These are phyloP conservation scores for Enteromius viviparus DNA, from an alignment of 2,797 vertebrate species.

Conservation along the genomic window DNA sequence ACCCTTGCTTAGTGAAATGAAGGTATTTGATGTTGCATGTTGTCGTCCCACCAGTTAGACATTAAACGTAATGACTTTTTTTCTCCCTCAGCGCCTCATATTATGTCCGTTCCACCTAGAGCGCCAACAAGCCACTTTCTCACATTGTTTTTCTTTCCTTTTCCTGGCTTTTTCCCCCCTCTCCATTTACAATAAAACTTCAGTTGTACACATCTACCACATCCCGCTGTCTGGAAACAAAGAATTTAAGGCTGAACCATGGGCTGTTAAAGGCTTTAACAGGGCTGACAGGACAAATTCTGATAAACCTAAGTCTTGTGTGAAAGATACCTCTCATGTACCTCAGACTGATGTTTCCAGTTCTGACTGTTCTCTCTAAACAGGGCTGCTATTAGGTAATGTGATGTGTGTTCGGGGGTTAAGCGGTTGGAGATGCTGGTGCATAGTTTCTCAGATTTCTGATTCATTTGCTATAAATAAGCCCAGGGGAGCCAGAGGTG, in stretches of 20 bases:
- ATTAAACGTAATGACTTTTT: constrained; percentile 54
- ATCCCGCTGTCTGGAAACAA: constrained; percentile 47
- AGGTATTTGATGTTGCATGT: constrained; percentile 55
- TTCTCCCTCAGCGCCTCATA: not conserved
- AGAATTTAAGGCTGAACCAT: constrained; percentile 40
- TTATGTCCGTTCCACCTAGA: constrained; percentile 36
- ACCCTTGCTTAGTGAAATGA: constrained; percentile 39
- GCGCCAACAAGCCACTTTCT: constrained; percentile 21
- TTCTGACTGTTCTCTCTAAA: constrained; percentile 34
- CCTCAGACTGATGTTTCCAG: constrained; percentile 35
- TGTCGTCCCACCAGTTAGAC: constrained; percentile 54
- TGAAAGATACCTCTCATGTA: constrained; percentile 10
- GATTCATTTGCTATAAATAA: constrained; percentile 63
- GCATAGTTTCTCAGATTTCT: constrained; percentile 61
- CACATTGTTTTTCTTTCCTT: constrained; percentile 42
- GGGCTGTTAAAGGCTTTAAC: constrained; percentile 52
- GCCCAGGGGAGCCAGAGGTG: constrained; percentile 70
- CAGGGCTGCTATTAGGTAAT: constrained; percentile 27
- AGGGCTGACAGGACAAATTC: constrained; percentile 46
- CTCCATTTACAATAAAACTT: constrained; percentile 56
- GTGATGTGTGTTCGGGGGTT: constrained; percentile 46
- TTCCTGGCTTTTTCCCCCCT: constrained; percentile 47
- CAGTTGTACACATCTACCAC: constrained; percentile 49
- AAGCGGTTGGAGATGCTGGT: constrained; percentile 47
- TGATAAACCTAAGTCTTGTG: constrained; percentile 43